phyloP scores from a whole-genome alignment of 2,797 vertebrate genomes.

The Rhincodon typus region DNA sequence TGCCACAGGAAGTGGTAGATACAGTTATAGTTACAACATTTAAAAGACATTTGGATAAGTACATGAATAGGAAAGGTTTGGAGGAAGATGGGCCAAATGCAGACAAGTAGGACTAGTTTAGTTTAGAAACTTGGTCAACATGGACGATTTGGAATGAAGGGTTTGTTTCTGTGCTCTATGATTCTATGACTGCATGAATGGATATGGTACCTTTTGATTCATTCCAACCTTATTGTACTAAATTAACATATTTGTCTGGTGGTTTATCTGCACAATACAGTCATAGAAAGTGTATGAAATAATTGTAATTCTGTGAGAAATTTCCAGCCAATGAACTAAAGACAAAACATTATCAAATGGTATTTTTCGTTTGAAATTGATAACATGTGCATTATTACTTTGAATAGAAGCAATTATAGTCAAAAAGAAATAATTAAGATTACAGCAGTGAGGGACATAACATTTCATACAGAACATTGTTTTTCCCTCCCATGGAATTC shows the following conservation, averaged over 20 bases:
- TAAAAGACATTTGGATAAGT: too few species aligned
- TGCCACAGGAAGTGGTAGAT: too few species aligned
- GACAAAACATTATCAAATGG: neutral
- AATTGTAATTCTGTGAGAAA: neutral
- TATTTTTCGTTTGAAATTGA: neutral
- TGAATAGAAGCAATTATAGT: neutral
- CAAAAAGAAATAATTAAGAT: neutral
- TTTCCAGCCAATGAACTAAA: neutral
- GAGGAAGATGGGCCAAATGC: too few species aligned
- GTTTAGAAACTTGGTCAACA: too few species aligned
- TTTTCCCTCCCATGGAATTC: neutral
- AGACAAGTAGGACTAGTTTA: too few species aligned
- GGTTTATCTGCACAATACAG: neutral
- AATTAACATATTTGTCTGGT: neutral
- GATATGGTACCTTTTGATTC: neutral
- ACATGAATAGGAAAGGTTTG: too few species aligned
- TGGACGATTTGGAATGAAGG: too few species aligned
- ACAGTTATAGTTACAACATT: too few species aligned
- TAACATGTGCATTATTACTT: neutral
- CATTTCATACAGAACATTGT: neutral
- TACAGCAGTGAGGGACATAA: neutral
- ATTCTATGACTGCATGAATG: neutral
- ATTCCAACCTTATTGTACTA: neutral
- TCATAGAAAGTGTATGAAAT: neutral
- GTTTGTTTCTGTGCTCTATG: too few species aligned